Conservation (phyloP, 92 coral and sea anemone species). For the Porites lobata region DNA sequence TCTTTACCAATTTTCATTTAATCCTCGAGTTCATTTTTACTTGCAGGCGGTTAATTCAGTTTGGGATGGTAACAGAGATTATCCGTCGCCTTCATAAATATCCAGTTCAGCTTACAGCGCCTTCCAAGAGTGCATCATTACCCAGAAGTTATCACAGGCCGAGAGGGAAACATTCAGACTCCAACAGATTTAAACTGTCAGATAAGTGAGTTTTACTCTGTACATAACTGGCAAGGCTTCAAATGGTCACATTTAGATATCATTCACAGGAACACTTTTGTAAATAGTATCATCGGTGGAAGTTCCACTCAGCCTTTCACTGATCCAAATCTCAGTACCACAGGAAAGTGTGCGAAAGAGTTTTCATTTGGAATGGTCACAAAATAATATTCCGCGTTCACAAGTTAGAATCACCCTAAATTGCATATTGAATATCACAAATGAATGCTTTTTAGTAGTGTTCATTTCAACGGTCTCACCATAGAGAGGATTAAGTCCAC, state of each 20-base stretch:
- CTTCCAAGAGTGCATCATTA: slow-evolving; percentile 38
- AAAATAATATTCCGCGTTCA: no score
- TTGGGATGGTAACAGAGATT: slow-evolving; percentile 95
- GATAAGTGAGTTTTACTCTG: slow-evolving; percentile 66
- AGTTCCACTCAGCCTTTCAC: neutral
- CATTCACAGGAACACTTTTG: neutral
- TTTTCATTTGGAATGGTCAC: neutral
- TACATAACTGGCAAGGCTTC: no score
- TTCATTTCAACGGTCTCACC: no score
- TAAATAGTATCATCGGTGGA: no score
- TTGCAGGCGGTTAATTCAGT: slow-evolving; percentile 90
- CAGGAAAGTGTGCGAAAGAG: neutral
- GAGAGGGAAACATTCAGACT: slow-evolving; percentile 42
- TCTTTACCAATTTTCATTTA: no score
- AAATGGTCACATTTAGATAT: neutral
- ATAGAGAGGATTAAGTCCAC: no score
- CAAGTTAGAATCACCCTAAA: no score
- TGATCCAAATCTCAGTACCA: neutral
- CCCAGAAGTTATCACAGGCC: slow-evolving; percentile 39
- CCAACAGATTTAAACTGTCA: slow-evolving; percentile 55
- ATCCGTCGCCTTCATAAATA: slow-evolving; percentile 98
- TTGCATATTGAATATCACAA: no score
- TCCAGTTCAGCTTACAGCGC: slow-evolving; percentile 81
- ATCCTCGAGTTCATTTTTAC: neutral
- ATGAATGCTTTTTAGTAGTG: no score